Conservation (phyloP, 2,113 vertebrate genomes). For the Prolemur simus region DNA sequence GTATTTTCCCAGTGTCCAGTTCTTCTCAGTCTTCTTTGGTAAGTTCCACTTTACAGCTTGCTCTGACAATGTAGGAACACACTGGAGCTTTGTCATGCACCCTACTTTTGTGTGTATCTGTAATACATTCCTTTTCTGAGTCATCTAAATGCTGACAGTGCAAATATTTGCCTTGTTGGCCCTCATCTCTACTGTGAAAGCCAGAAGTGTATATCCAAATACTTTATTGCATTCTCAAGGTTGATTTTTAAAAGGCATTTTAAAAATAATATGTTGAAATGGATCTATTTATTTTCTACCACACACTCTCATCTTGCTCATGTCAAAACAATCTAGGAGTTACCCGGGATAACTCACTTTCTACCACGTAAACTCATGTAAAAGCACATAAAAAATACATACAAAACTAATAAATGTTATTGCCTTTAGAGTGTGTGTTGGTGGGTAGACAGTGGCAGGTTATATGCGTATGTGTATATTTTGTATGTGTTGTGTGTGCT, state of each 20-base stretch:
- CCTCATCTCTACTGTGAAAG: not conserved
- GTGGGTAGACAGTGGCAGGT: rapidly evolving
- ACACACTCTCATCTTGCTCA: not conserved
- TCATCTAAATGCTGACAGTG: not conserved
- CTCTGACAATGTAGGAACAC: not conserved
- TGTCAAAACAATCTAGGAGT: not conserved
- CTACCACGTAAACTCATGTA: not conserved
- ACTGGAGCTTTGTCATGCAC: not conserved
- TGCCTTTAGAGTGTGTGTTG: not conserved
- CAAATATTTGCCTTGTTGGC: not conserved
- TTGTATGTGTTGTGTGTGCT: not conserved
- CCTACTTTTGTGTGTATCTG: not conserved
- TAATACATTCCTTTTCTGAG: not conserved
- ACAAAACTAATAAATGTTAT: not conserved
- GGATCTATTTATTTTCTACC: not conserved
- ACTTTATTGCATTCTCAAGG: not conserved
- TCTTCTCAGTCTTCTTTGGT: not conserved
- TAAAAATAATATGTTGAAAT: not conserved
- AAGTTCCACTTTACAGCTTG: not conserved
- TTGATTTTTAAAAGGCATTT: not conserved
- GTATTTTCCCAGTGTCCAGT: not conserved
- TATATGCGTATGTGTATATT: not conserved
- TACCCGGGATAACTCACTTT: not conserved
- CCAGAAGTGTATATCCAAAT: not conserved
- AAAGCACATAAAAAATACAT: not conserved